Percentiles rank a stretch among this genome's conserved stretches.
phyloP scores from a whole-genome alignment of 2,888 invertebrate genomes.

The Habrosyne pyritoides region DNA sequence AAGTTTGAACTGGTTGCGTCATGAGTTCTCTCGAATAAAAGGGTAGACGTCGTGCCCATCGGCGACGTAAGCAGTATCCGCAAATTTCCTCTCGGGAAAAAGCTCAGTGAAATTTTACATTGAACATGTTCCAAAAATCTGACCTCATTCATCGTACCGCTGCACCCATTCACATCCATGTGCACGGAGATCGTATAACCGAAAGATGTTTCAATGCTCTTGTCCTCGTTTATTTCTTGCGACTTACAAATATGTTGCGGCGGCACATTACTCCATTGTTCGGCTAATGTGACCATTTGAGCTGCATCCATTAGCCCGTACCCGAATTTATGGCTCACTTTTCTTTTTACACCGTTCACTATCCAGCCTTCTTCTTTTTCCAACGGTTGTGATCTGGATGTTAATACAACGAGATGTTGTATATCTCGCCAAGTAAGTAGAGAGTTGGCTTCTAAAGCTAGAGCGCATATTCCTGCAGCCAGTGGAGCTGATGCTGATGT shows the following conservation, averaged over 20 bases:
- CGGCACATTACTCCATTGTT: conserved; percentile 96
- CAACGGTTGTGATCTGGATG: conserved; percentile 93
- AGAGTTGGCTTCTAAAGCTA: conserved; percentile 96
- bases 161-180: conserved; percentile 96
- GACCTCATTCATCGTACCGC: conserved; percentile 93
- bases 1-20: conserved; percentile 96
- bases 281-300: conserved; percentile 95
- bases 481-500: conserved; percentile 97
- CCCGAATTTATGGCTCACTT: conserved; percentile 98
- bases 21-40: conserved; percentile 95
- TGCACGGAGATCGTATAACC: conserved; percentile 91
- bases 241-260: conserved; percentile 98
- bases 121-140: conserved; percentile 98
- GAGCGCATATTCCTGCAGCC: conserved; percentile 96
- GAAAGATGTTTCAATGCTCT: conserved; percentile 89
- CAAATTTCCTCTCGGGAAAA: conserved; percentile 96
- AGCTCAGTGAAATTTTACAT: conserved; percentile 95
- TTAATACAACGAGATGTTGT: conserved; percentile 97
- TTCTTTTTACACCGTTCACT: conserved; percentile 95
- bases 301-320: conserved; percentile 99
- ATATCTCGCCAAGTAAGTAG: conserved; percentile 98
- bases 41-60: conserved; percentile 95
- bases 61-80: conserved; percentile 95
- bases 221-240: conserved; percentile 92
- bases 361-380: conserved; percentile 97